Evolutionary conservation across 2,888 invertebrate genomes (phyloP).

Genomic region (Xylota segnis): DNA sequence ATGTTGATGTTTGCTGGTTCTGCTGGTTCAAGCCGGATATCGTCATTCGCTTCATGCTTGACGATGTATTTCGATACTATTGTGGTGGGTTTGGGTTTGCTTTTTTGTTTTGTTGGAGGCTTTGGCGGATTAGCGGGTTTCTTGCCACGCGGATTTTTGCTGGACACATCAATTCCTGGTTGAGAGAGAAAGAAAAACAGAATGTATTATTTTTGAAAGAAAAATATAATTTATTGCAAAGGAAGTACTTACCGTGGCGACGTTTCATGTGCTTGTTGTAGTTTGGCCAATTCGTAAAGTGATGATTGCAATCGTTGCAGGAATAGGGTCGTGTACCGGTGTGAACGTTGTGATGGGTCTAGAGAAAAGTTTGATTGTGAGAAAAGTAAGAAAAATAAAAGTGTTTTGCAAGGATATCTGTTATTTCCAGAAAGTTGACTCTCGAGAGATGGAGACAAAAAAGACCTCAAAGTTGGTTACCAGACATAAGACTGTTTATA

Average conservation of each 20-base stretch:
- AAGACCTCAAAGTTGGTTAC: too few relatives aligned
- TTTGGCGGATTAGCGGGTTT: constrained; percentile 39
- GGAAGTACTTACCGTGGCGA: constrained; percentile 86
- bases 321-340: constrained; percentile 90
- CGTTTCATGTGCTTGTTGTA: constrained; percentile 93
- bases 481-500: too few relatives aligned
- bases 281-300: constrained; percentile 93
- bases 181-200: constrained; percentile 5
- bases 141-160: constrained; percentile 67
- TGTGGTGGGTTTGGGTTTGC: background rate
- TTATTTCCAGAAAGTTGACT: too few relatives aligned
- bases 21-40: constrained; percentile 5
- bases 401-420: too few relatives aligned
- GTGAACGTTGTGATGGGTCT: constrained; percentile 90
- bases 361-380: constrained; percentile 3
- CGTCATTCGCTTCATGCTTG: background rate
- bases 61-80: background rate
- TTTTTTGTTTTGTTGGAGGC: background rate
- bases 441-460: too few relatives aligned
- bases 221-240: constrained; percentile 3
- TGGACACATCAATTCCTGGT: constrained; percentile 57
- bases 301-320: constrained; percentile 89
- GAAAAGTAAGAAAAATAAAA: background rate
- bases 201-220: background rate
- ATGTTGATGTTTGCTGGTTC: constrained; percentile 6